Evolutionary conservation across 2,888 invertebrate species (phyloP), one percentile per base, ranked within the genome.

Genomic region (Pachydiplax longipennis): DNA sequence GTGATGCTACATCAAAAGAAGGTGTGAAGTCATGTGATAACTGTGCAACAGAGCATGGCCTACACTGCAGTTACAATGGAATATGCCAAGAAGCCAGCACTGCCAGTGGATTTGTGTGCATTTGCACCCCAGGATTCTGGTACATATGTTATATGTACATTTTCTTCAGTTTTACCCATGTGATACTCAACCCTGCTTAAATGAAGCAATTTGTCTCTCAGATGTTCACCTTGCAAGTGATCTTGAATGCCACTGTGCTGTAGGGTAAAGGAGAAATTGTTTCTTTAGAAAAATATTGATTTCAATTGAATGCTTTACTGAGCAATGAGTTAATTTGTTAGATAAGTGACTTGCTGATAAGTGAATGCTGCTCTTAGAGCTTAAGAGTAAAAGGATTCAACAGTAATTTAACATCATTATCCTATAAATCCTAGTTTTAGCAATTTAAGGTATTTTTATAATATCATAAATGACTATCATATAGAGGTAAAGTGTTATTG

Each of bases 41-140:
- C 0, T 98, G 98, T 93, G 94, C 95, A 0, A 95, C 96, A 22
- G 96, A 96, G 93, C 96, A 96, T 0, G 87, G 61, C n/a, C n/a
- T 37, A 10, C 87, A 87, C n/a, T 99, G 99, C 93, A 94, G 95
- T 91, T 98, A 99, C 93, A 95, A 96, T 58, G 99, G 98, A 18
- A 96, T 97, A 5, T 99, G 99, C 92, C 97, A 98, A 94, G 98
- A 98, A 93, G 96, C 97, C 0, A 95, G 97, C 91, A 96, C 96
- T 0, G 96, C 96, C 91, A 95, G 95, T 91, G 99, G 99, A 3
- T 98, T 97, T 94, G 95, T 95, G 25, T 99, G 99, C 93, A 95
- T 98, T 37, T 98, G 98, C 92, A 95, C 96, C 8, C 94, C 96
- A 25, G 97, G 98, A 6, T 93, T 96, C 96, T 0, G 98, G 98